These are phyloP conservation scores for Amphipyra tragopoginis DNA, from an alignment of 2,888 invertebrate genomes.

Conservation along the genomic window DNA sequence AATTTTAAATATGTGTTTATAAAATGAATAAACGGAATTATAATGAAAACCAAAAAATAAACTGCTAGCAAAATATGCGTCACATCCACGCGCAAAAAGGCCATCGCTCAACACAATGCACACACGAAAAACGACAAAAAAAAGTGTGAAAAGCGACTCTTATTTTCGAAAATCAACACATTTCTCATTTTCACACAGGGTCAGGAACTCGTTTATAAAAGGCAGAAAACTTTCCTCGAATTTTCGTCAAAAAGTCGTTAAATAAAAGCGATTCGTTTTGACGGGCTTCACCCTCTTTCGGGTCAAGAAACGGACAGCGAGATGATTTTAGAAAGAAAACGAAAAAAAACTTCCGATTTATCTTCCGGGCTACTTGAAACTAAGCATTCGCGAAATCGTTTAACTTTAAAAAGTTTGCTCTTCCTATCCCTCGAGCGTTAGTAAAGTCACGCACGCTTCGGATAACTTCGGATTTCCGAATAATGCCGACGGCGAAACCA, in stretches of 20 bases:
- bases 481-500: slow-evolving; percentile 13
- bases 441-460: slow-evolving; percentile 29
- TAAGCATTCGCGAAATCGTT: slow-evolving; percentile 39
- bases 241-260: slow-evolving; percentile 23
- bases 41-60: too few relatives aligned
- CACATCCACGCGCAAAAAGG: too few relatives aligned
- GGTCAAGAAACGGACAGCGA: slow-evolving; percentile 20
- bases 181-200: too few relatives aligned
- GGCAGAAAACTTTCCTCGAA: background rate
- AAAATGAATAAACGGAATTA: too few relatives aligned
- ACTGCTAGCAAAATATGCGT: too few relatives aligned
- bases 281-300: slow-evolving; percentile 19
- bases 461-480: slow-evolving; percentile 36
- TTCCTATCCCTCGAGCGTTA: slow-evolving; percentile 3
- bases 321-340: slow-evolving; percentile 18
- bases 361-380: slow-evolving; percentile 27
- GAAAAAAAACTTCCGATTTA: slow-evolving; percentile 16
- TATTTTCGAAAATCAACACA: too few relatives aligned
- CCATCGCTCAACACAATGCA: too few relatives aligned
- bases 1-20: too few relatives aligned
- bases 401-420: slow-evolving; percentile 28
- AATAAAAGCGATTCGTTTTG: slow-evolving; percentile 30
- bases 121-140: too few relatives aligned
- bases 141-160: background rate
- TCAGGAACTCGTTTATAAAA: slow-evolving; percentile 3